Evolutionary conservation across 2,888 invertebrate genomes (phyloP), one percentile per base, ranked within the genome.

Genomic region (Caenorhabditis angaria): DNA sequence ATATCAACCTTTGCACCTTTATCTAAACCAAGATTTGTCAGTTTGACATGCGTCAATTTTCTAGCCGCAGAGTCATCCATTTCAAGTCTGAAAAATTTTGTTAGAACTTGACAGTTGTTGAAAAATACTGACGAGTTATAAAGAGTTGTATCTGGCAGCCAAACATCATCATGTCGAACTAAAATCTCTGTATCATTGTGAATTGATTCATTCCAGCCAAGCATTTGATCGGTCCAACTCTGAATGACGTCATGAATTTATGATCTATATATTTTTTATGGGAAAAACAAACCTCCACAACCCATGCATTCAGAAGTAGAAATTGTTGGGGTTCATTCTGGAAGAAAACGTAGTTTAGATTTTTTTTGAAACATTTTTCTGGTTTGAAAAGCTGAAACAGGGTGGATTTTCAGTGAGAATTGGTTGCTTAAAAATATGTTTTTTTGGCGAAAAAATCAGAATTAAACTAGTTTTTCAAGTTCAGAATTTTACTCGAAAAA

Each of bases 301-400:
- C 68, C 77, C 77, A 77, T 57, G 77, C 67, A 65, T 77, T 77
- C 20, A 77, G 56, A 14, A 77, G 63, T 56, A 77, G 62, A 58
- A 68, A 77, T 55, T 77, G 77, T 62, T 74, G 68, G 12, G 77
- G 77, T 55, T 77, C 77, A 28, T 77, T 77, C 73, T 73, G 59
- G 20, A 69, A 71, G 4, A 12, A 35, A 14, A 20, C 8, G 27
- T n/a, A n/a, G n/a, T n/a, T n/a, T n/a, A n/a, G n/a, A n/a, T n/a
- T n/a, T 24, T 35, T 29, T 28, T 35, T 1, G 20, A 53, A 24
- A 12, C 20, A 24, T 20, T 53, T 10, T 24, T n/a, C n/a, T n/a
- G n/a, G n/a, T n/a, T n/a, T n/a, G n/a, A n/a, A n/a, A n/a, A n/a
- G n/a, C n/a, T n/a, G n/a, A n/a, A n/a, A n/a, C n/a, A n/a, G n/a